Evolutionary conservation across 35 echinoderm and acorn worm genomes (phyloP).

Genomic region (Patiria miniata): DNA sequence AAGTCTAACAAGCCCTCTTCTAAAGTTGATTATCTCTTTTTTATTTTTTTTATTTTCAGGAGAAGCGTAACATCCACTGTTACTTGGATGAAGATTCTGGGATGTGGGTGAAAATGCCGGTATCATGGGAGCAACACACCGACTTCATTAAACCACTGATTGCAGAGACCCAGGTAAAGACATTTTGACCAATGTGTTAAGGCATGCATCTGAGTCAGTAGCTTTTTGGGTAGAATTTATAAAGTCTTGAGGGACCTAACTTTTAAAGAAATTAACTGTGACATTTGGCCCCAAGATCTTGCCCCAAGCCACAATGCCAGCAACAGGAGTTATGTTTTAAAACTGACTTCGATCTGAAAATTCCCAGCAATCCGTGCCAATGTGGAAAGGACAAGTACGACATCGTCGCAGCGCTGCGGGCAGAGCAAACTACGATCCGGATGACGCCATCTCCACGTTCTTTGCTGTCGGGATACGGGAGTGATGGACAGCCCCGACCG

Average conservation of each 20-base stretch:
- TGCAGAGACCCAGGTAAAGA: slow-evolving; percentile 68
- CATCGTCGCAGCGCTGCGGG: slow-evolving; percentile 80
- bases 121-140: slow-evolving; percentile 90
- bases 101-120: slow-evolving; percentile 88
- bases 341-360: too few relatives aligned
- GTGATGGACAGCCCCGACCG: slow-evolving; percentile 82
- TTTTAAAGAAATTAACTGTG: too few relatives aligned
- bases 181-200: background rate
- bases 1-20: too few relatives aligned
- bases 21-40: too few relatives aligned
- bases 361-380: slow-evolving; percentile 65
- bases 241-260: too few relatives aligned
- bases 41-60: too few relatives aligned
- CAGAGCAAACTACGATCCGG: slow-evolving; percentile 91
- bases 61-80: slow-evolving; percentile 95
- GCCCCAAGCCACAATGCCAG: too few relatives aligned
- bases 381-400: slow-evolving; percentile 91
- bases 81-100: slow-evolving; percentile 92
- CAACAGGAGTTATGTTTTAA: too few relatives aligned
- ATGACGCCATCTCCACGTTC: slow-evolving; percentile 78
- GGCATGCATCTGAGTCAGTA: background rate
- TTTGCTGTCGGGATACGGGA: slow-evolving; percentile 83
- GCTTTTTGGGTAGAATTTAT: too few relatives aligned
- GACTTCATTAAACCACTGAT: slow-evolving; percentile 88
- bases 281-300: too few relatives aligned